phyloP scores from a whole-genome alignment of 2,113 vertebrate species.

The Callospermophilus lateralis region DNA sequence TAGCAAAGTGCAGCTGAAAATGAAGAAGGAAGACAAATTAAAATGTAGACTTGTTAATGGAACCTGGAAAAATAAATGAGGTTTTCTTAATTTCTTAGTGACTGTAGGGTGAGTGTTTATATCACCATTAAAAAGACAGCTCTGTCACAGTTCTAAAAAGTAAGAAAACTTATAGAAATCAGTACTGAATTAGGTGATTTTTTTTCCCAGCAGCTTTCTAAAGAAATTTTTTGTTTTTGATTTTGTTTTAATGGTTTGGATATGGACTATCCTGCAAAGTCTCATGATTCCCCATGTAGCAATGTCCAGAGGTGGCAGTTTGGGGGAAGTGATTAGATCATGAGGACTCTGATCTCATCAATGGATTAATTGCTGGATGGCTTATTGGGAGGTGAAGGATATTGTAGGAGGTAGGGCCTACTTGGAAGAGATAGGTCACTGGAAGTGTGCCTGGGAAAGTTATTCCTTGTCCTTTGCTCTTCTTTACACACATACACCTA shows the following conservation, averaged over 20 bases:
- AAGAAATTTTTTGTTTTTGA: neutral
- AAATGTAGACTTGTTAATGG: constrained; percentile 73
- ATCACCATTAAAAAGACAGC: constrained; percentile 49
- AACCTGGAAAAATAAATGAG: constrained; percentile 77
- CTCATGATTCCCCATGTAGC: too few species aligned
- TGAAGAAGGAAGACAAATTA: constrained; percentile 76
- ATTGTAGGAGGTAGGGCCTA: too few species aligned
- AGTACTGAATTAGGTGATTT: constrained; percentile 6
- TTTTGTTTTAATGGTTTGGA: neutral
- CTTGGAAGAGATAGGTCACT: too few species aligned
- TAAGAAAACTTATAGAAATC: constrained; percentile 12
- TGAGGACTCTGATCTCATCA: too few species aligned
- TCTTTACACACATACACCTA: too few species aligned
- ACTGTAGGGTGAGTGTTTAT: constrained; percentile 38
- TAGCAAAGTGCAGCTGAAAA: constrained; percentile 67
- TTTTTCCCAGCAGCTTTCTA: neutral
- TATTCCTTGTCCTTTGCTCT: too few species aligned
- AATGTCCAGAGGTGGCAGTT: too few species aligned
- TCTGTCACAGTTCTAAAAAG: constrained; percentile 49
- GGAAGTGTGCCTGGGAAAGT: too few species aligned
- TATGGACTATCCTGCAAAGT: neutral
- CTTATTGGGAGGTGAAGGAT: too few species aligned
- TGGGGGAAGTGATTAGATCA: too few species aligned
- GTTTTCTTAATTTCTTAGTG: constrained; percentile 74
- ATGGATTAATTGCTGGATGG: too few species aligned